Conservation (phyloP, 1,140 invertebrate species). For the Polyergus mexicanus region DNA sequence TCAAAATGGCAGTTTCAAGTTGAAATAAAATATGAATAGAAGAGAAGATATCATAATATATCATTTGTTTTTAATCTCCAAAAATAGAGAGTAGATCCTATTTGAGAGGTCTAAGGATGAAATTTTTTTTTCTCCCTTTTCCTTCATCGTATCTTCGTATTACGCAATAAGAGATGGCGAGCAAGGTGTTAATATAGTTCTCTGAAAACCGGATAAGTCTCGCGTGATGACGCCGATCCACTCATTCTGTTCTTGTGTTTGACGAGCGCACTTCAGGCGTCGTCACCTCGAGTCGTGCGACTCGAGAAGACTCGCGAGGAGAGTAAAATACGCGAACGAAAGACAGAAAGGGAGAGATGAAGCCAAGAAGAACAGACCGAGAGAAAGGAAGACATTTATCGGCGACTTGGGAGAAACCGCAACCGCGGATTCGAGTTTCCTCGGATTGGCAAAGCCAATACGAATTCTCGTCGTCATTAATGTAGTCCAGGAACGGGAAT, state of each 20-base stretch:
- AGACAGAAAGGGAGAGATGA: not conserved
- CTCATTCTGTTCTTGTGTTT: not conserved
- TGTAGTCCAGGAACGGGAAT: slow-evolving; percentile 6
- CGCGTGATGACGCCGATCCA: too few relatives aligned
- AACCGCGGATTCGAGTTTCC: slow-evolving; percentile 18
- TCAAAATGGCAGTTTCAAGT: not conserved
- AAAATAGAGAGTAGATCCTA: too few relatives aligned
- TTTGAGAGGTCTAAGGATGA: too few relatives aligned
- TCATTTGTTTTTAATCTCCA: too few relatives aligned
- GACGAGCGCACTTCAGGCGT: too few relatives aligned
- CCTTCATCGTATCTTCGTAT: too few relatives aligned
- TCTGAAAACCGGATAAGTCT: too few relatives aligned
- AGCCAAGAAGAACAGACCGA: not conserved
- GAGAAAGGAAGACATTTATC: not conserved
- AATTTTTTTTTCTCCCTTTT: too few relatives aligned
- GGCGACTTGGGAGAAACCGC: not conserved
- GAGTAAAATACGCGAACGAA: not conserved
- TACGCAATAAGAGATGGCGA: not conserved
- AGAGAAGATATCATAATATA: too few relatives aligned
- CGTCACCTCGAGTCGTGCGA: slow-evolving; percentile 9
- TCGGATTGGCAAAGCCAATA: not conserved
- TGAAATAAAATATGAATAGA: not conserved
- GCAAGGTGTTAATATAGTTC: not conserved
- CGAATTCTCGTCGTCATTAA: slow-evolving; percentile 1
- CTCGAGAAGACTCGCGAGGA: slow-evolving; percentile 14